A percentile compares a stretch with the other conserved stretches of the same genome.
Evolutionary conservation across 1,140 invertebrate genomes (phyloP).

Genomic region (Ostrea denselamellosa): DNA sequence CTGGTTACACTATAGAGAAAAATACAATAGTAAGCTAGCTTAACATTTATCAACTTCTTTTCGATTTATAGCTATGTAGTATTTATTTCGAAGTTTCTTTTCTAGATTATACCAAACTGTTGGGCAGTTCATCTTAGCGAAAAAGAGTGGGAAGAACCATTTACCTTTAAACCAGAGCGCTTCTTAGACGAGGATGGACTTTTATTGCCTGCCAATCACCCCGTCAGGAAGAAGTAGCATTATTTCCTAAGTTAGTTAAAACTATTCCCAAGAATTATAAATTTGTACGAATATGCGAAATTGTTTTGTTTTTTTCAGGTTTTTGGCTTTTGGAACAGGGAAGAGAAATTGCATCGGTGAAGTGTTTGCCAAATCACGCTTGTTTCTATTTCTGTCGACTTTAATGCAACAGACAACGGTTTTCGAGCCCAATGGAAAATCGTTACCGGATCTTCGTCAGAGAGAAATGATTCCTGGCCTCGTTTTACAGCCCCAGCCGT

Average conservation of each 20-base stretch:
- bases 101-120: constrained; percentile 1
- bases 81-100: not conserved
- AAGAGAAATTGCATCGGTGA: constrained; percentile 34
- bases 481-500: not conserved
- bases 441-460: not conserved
- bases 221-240: not conserved
- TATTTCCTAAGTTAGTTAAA: not conserved
- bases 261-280: not conserved
- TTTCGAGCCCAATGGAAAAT: not conserved
- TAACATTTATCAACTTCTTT: not conserved
- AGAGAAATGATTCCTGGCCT: not conserved
- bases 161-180: constrained; percentile 14
- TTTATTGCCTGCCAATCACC: not conserved
- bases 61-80: not conserved
- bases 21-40: constrained; percentile 15
- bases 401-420: not conserved
- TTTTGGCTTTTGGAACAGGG: constrained; percentile 7
- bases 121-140: constrained; percentile 17
- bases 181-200: not conserved
- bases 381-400: not conserved
- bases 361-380: constrained; percentile 28
- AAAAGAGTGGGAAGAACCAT: constrained; percentile 22
- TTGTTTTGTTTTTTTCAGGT: not conserved
- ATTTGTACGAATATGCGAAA: too few relatives aligned
- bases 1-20: not conserved